Evolutionary conservation across 2,113 vertebrate species (phyloP).

Genomic region (Trochalopteron elliotii): DNA sequence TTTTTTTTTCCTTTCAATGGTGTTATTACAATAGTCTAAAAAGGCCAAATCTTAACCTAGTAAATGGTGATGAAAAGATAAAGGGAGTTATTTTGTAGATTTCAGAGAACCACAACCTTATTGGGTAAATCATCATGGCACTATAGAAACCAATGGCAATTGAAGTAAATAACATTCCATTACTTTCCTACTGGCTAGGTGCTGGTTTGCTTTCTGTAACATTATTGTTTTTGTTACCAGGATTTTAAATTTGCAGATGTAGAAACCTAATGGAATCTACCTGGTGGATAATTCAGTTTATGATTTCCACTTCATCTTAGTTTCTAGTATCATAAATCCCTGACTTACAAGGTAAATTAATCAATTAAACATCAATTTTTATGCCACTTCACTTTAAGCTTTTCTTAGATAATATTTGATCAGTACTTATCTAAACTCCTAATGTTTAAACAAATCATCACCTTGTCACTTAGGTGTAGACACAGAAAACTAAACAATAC

Average conservation of each 20-base stretch:
- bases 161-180: background rate
- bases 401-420: constrained; percentile 46
- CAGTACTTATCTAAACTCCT: background rate
- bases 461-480: background rate
- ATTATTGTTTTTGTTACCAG: background rate
- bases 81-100: background rate
- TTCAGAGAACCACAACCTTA: background rate
- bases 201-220: background rate
- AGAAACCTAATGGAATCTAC: background rate
- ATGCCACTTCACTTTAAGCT: constrained; percentile 21
- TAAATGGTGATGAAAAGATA: background rate
- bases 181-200: background rate
- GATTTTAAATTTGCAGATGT: background rate
- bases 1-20: background rate
- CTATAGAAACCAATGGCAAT: background rate
- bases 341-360: constrained; percentile 29
- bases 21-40: background rate
- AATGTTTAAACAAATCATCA: constrained; percentile 33
- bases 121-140: background rate
- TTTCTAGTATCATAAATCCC: background rate
- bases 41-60: background rate
- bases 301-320: background rate
- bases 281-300: background rate
- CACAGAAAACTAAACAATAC: background rate
- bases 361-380: constrained; percentile 51